These are phyloP conservation scores for Tetropium fuscum DNA, from an alignment of 2,888 invertebrate species.

Conservation along the genomic window DNA sequence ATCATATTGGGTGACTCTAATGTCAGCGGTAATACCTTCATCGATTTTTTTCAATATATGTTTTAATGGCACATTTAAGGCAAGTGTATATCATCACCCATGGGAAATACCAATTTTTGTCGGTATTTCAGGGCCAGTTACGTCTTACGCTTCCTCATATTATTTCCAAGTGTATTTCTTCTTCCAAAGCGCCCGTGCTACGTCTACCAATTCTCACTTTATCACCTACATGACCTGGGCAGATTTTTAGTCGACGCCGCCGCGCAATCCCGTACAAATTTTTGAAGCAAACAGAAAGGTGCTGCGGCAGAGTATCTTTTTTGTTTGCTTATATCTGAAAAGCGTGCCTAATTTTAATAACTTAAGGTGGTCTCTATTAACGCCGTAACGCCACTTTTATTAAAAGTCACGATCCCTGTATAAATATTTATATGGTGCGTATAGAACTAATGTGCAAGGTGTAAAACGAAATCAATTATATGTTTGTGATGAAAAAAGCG, in stretches of 20 bases:
- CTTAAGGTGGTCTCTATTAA: conserved; percentile 10
- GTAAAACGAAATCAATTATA: conserved; percentile 20
- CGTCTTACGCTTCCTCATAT: no score
- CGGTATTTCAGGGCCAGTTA: no score
- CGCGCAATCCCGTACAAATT: conserved; percentile 11
- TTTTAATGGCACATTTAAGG: no score
- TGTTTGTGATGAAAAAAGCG: background rate
- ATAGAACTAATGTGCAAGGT: conserved; percentile 20
- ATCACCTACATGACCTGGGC: conserved; percentile 9
- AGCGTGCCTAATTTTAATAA: conserved; percentile 17
- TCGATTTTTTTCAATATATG: no score
- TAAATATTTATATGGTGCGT: conserved; percentile 19
- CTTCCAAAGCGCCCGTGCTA: background rate
- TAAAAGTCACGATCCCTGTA: conserved; percentile 11
- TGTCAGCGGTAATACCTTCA: no score
- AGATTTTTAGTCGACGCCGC: conserved; percentile 15
- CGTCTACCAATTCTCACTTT: conserved; percentile 12
- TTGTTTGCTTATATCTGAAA: conserved; percentile 4
- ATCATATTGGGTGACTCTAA: no score
- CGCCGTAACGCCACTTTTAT: conserved; percentile 1
- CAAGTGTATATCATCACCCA: no score
- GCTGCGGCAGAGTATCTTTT: conserved; percentile 11
- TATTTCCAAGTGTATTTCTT: no score
- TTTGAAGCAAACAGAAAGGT: conserved; percentile 9
- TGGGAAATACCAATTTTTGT: no score